Evolutionary conservation across 2,888 invertebrate species (phyloP), one percentile per base, ranked within the genome.

Genomic region (Selenia dentaria): DNA sequence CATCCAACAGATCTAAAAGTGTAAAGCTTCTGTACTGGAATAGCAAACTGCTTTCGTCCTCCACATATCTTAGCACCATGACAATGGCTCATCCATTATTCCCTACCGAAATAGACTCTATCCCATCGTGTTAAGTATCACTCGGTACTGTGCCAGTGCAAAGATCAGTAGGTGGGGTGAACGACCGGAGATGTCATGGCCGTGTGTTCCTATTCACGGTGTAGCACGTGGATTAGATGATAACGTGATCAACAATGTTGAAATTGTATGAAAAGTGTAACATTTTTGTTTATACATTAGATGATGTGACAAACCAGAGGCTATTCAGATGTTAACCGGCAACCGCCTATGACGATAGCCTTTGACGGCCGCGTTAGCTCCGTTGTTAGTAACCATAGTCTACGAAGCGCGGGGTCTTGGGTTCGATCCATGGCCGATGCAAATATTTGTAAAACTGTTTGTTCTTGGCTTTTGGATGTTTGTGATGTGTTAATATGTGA

Each of bases 101-200:
- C 12, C 34, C 31, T 22, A 40, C 57, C 18, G 68, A 60, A 64
- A 48, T 65, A 47, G 56, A 58, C 69, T 56, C 54, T 70, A 65
- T 31, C 41, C 13, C 54, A 27, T 49, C 33, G 61, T 55, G 57
- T 70, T 80, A 79, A 74, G 67, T 69, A 62, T 52, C 54, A 48
- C 29, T 25, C 32, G 51, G 74, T 78, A 74, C 67, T 78, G 72
- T 80, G 79, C 76, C 73, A 70, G 60, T 68, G 57, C 68, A 76
- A 79, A 79, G 75, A 82, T 74, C 77, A 73, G 70, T 76, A 59
- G 70, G 76, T 67, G 74, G 64, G 86, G 78, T 88, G 71, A 84
- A 83, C 64, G 86, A 70, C 82, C 87, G 62, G 48, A 62, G 73
- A 73, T 87, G 88, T 87, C 88, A 88, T 69, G 85, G 83, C 72